Evolutionary conservation across 2,888 invertebrate genomes (phyloP), one percentile per base, ranked within the genome.

Genomic region (Andrena trimmerana): DNA sequence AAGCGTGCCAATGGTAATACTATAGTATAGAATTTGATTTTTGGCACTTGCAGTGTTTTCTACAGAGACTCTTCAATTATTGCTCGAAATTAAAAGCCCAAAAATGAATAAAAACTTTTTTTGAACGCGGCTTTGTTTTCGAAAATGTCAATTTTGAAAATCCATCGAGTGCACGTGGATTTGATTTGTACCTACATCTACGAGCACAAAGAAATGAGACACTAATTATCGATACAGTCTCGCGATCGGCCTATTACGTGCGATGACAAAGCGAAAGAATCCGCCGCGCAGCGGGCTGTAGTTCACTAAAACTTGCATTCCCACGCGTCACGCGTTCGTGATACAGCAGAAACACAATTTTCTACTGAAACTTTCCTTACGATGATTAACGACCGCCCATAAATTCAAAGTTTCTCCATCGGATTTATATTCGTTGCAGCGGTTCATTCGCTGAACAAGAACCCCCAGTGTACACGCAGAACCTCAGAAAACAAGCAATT

Each of bases 381-480:
- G 48, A 73, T 79, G 81, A 81, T 81, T 79, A 79, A 81, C 66
- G 73, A 31, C 42, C 27, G 48, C 60, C 42, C 68, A 79, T 79
- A 81, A 81, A 74, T 81, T 52, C 68, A 65, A 79, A 81, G 81
- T 80, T 80, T 70, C 69, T 70, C 62, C 79, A 54, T 50, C 13
- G 62, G 80, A 80, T 73, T 80, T 81, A 69, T 70, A 81, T 76
- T 70, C 81, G 69, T 62, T 36, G 48, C 65, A 16, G 48, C 7
- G 50, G 69, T 67, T 65, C 57, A 69, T 33, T 72, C 59, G 20
- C 6, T 50, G 36, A n/a, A 5, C 27, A 27, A 68, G 65, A 68
- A 50, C 77, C 33, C 50, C 54, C 13, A 54, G 33, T 65, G 80
- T 42, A 16, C 16, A 42, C 13, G 16, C 33, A 62, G 62, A 68